Evolutionary conservation across 2,888 invertebrate genomes (phyloP).

Genomic region (Cantharis rufa): DNA sequence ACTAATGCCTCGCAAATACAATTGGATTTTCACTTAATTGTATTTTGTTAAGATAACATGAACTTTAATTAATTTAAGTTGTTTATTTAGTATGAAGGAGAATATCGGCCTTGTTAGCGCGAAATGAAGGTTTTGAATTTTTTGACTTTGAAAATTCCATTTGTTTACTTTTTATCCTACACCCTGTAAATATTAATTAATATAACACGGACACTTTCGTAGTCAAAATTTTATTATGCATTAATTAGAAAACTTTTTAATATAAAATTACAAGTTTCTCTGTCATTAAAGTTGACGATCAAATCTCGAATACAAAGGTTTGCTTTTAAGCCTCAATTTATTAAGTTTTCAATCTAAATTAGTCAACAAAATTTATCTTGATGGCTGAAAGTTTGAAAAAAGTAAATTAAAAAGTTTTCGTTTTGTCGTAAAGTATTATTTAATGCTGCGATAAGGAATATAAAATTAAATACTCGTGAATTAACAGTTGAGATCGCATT

Average conservation of each 20-base stretch:
- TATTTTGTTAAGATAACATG: not conserved
- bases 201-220: not conserved
- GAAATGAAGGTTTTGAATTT: not conserved
- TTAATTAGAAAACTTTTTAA: not conserved
- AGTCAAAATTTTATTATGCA: not conserved
- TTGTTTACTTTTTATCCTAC: not conserved
- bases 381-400: not conserved
- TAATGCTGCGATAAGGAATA: not conserved
- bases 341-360: not conserved
- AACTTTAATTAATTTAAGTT: not conserved
- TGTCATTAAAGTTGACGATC: not conserved
- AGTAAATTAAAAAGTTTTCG: not conserved
- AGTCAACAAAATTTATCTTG: not conserved
- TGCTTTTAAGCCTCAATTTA: not conserved
- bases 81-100: not conserved
- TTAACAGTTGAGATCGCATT: not conserved
- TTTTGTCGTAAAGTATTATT: not conserved
- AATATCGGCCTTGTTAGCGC: not conserved
- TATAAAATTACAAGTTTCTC: not conserved
- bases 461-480: not conserved
- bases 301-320: not conserved
- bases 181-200: not conserved
- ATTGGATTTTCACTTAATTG: not conserved
- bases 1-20: not conserved
- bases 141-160: not conserved